Conservation (phyloP, 2,888 invertebrate species). For the Conomelus anceps region DNA sequence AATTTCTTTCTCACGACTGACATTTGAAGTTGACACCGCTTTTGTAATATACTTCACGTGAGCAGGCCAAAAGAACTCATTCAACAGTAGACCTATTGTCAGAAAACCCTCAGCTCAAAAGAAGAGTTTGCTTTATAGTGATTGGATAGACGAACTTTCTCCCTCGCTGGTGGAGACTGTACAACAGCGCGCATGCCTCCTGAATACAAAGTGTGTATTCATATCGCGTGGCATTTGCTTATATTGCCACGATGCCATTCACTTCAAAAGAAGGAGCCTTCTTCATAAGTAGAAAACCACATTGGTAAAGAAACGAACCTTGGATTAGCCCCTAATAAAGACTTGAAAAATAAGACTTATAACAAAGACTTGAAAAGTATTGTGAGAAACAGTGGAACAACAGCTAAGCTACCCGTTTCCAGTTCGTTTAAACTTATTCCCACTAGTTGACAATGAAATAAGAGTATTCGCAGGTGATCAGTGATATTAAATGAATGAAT, state of each 20-base stretch:
- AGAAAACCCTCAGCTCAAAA: neutral
- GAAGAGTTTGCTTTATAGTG: slow-evolving; percentile 5
- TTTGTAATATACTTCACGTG: neutral
- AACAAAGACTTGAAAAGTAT: neutral
- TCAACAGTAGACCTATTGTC: neutral
- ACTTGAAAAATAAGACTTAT: neutral
- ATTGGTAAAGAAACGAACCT: neutral
- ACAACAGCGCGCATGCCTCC: neutral
- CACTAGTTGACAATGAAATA: neutral
- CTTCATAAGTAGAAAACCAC: neutral
- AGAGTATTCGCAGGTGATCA: neutral
- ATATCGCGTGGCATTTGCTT: neutral
- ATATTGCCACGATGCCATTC: neutral
- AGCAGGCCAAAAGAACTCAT: neutral
- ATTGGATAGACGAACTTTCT: neutral
- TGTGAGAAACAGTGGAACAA: neutral
- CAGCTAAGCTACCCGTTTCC: neutral
- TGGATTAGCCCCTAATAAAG: neutral
- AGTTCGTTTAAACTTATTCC: neutral
- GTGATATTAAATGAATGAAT: neutral
- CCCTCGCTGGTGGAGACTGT: neutral
- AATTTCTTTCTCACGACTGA: neutral
- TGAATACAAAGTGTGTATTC: slow-evolving; percentile 4
- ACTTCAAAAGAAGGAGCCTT: neutral
- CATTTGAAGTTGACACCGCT: neutral